Conservation (phyloP, 2,888 invertebrate species). For the Netelia inedita region DNA sequence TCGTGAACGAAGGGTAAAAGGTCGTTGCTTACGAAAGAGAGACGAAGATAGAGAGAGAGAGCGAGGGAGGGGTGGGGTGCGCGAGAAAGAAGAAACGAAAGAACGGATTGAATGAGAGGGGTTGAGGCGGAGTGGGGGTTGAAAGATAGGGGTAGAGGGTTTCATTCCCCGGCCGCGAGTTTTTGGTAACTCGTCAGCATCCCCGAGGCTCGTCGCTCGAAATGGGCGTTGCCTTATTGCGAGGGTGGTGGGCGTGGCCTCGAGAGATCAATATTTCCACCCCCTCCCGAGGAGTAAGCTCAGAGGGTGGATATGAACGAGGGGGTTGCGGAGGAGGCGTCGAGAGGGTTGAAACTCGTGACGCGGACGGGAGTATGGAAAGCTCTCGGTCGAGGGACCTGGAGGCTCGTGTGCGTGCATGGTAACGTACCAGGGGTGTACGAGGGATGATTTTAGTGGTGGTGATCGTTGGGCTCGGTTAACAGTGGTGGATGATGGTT, state of each 20-base stretch:
- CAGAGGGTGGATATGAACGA: conserved; percentile 42
- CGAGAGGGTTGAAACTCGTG: conserved; percentile 46
- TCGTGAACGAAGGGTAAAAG: conserved; percentile 35
- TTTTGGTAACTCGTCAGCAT: conserved; percentile 45
- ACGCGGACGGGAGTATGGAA: conserved; percentile 50
- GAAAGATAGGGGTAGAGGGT: conserved; percentile 12
- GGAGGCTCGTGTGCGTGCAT: conserved; percentile 3
- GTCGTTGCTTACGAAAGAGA: conserved; percentile 4
- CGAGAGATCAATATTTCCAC: conserved; percentile 82
- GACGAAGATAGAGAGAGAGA: not conserved
- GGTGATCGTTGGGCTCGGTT: conserved; percentile 58
- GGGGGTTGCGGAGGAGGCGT: conserved; percentile 59
- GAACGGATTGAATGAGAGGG: conserved; percentile 55
- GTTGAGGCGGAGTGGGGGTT: conserved; percentile 46
- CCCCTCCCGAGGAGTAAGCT: conserved; percentile 67
- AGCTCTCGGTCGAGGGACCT: conserved; percentile 21
- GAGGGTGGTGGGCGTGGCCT: conserved; percentile 82
- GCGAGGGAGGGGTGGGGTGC: not conserved
- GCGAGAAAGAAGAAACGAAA: not conserved
- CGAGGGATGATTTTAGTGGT: conserved; percentile 22
- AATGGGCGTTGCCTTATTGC: conserved; percentile 78
- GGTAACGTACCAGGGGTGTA: conserved; percentile 22
- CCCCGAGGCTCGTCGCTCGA: conserved; percentile 58
- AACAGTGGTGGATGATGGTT: conserved; percentile 45
- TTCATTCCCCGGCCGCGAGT: conserved; percentile 33